phyloP scores from a whole-genome alignment of 2,113 vertebrate genomes.

The Numida meleagris region DNA sequence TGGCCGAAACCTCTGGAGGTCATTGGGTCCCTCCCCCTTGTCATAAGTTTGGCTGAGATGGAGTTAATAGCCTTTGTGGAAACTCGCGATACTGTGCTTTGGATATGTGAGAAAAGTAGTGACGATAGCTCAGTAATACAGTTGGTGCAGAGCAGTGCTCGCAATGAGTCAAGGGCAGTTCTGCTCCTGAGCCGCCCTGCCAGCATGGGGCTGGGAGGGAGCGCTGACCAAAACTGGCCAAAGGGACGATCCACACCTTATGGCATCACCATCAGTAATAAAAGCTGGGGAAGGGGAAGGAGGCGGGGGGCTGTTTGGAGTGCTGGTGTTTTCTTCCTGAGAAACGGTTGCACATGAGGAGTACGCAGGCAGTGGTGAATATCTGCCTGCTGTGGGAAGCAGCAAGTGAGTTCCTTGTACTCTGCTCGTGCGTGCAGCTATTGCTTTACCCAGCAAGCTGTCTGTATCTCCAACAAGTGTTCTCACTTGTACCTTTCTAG shows the following conservation, averaged over 20 bases:
- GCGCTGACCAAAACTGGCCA: background rate
- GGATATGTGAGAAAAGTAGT: background rate
- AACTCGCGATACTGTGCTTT: background rate
- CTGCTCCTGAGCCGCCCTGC: background rate
- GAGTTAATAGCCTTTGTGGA: background rate
- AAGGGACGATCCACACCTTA: background rate
- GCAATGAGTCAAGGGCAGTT: background rate
- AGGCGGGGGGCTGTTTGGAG: background rate
- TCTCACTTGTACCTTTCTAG: background rate
- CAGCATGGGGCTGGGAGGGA: background rate
- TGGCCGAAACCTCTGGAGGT: background rate
- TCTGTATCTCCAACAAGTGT: too few relatives aligned
- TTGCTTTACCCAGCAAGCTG: background rate
- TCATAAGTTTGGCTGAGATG: background rate
- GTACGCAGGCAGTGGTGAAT: background rate
- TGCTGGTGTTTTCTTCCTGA: background rate
- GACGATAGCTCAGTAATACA: background rate
- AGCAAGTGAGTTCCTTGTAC: background rate
- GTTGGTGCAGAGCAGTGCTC: background rate
- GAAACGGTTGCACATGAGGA: background rate
- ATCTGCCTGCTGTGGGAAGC: background rate
- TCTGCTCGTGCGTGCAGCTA: background rate
- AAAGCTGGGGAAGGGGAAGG: background rate
- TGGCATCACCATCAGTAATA: background rate
- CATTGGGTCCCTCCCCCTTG: background rate